Evolutionary conservation across 1,140 invertebrate genomes (phyloP).

Genomic region (Euwallacea fornicatus): DNA sequence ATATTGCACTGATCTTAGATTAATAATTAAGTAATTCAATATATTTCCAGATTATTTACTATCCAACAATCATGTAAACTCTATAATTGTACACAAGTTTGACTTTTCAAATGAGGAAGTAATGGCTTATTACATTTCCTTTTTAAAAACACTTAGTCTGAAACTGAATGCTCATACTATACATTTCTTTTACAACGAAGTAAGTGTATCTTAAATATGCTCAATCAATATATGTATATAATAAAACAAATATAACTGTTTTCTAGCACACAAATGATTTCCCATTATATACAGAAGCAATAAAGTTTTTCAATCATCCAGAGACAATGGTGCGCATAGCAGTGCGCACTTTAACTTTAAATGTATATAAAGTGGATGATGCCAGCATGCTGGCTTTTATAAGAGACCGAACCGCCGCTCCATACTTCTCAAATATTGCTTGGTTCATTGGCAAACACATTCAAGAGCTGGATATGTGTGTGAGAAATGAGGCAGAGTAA

Average conservation of each 20-base stretch:
- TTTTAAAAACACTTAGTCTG: conserved; percentile 95
- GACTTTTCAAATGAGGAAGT: conserved; percentile 99
- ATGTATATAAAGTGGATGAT: conserved; percentile 95
- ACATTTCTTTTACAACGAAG: conserved; percentile 99
- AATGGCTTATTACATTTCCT: conserved; percentile 99
- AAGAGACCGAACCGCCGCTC: conserved; percentile 90
- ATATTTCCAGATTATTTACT: conserved; percentile 91
- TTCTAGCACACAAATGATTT: conserved; percentile 98
- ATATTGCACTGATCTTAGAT: conserved; percentile 44
- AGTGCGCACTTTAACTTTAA: conserved; percentile 94
- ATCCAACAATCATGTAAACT: conserved; percentile 99
- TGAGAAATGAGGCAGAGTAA: conserved; percentile 93
- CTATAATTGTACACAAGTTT: conserved; percentile 99
- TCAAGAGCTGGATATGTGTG: conserved; percentile 92
- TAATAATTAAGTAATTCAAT: conserved; percentile 12
- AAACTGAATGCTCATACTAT: conserved; percentile 99
- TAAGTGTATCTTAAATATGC: conserved; percentile 56
- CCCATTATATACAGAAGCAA: conserved; percentile 97
- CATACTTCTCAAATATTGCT: conserved; percentile 98
- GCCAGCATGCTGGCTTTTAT: conserved; percentile 95
- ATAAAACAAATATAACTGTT: conserved; percentile 18
- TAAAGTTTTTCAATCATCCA: conserved; percentile 98
- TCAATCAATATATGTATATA: background rate
- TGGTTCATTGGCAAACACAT: conserved; percentile 99
- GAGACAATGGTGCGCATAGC: conserved; percentile 99